Conservation (phyloP, 2,888 invertebrate species). For the Agrypnus murinus region DNA sequence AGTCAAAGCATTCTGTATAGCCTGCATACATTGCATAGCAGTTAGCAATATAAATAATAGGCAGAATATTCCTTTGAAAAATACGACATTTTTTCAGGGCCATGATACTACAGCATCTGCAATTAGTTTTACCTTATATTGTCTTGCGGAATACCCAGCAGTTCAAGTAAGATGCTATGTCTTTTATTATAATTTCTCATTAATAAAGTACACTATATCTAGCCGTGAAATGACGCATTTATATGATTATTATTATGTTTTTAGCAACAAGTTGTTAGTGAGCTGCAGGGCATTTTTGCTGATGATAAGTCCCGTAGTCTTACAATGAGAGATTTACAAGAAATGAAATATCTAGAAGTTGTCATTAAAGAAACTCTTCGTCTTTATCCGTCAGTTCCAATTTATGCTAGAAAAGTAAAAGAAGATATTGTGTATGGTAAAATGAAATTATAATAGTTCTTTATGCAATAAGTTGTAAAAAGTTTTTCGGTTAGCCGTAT, state of each 20-base stretch:
- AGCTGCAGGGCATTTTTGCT: conserved; percentile 66
- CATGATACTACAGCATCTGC: neutral
- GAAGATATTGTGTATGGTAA: conserved; percentile 67
- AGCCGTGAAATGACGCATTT: too few species aligned
- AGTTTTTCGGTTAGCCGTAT: too few species aligned
- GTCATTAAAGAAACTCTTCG: conserved; percentile 74
- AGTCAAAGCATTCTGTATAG: too few species aligned
- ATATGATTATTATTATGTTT: too few species aligned
- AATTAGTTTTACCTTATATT: neutral
- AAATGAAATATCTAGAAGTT: conserved; percentile 74
- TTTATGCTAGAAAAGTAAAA: conserved; percentile 69
- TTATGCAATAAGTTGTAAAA: too few species aligned
- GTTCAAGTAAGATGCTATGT: neutral
- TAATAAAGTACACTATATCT: too few species aligned
- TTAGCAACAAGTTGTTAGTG: conserved; percentile 66
- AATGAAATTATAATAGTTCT: too few species aligned
- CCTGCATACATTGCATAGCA: too few species aligned
- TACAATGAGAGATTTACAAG: conserved; percentile 68
- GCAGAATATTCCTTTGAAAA: too few species aligned
- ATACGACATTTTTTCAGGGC: neutral
- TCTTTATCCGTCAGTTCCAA: conserved; percentile 73
- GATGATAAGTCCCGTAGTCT: conserved; percentile 55
- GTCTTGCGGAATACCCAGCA: neutral
- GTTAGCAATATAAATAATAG: neutral
- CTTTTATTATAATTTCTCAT: too few species aligned